Evolutionary conservation across 1,140 invertebrate species (phyloP).

Genomic region (Brachionus rubens): DNA sequence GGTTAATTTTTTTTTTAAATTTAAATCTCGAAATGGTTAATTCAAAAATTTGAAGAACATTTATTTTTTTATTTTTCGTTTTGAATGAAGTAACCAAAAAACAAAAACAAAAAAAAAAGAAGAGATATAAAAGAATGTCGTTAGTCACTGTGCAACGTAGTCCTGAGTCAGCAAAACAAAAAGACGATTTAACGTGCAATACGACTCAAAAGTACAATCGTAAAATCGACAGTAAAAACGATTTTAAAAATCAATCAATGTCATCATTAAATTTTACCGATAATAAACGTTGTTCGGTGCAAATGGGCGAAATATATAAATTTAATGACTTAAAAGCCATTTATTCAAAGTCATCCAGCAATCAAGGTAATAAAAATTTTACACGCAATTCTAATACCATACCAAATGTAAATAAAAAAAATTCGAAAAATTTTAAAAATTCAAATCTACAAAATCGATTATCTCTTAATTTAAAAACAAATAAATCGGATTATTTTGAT

Average conservation of each 20-base stretch:
- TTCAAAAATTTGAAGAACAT: too few species aligned
- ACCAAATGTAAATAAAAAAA: conserved; percentile 1
- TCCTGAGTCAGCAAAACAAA: conserved; percentile 4
- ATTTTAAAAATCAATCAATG: conserved; percentile 1
- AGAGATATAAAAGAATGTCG: conserved; percentile 16
- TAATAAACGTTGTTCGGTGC: not conserved
- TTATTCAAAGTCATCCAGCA: not conserved
- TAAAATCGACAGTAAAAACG: conserved; percentile 10
- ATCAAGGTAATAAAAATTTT: not conserved
- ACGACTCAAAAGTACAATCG: not conserved
- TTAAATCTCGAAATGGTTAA: too few species aligned
- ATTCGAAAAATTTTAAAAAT: conserved; percentile 37
- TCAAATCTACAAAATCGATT: not conserved
- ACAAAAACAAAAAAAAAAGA: not conserved
- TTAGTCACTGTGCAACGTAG: conserved; percentile 46
- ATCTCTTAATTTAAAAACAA: conserved; percentile 22
- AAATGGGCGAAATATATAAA: not conserved
- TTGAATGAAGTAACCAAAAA: not conserved
- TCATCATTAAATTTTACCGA: not conserved
- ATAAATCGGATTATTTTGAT: conserved; percentile 40
- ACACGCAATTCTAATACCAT: not conserved
- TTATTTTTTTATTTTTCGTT: not conserved
- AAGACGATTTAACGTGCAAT: conserved; percentile 19
- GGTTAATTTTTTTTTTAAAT: too few species aligned
- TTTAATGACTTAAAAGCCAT: conserved; percentile 35